A percentile compares a stretch with the other conserved stretches of the same genome.
These are phyloP conservation scores for Geopemphigus sp. DNA, from an alignment of 1,140 invertebrate species.

Conservation along the genomic window DNA sequence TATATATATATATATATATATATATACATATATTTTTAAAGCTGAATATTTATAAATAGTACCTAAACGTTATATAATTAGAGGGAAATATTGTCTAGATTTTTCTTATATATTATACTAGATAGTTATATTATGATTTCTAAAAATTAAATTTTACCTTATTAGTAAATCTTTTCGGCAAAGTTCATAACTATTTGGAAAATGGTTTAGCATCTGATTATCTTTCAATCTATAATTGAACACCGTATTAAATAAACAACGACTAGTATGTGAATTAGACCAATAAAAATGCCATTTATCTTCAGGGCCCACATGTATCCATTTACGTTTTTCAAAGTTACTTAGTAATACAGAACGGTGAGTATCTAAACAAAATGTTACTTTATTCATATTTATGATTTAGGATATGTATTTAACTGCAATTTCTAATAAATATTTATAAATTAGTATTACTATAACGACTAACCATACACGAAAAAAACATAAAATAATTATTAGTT, in stretches of 20 bases:
- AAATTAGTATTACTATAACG: too few species aligned
- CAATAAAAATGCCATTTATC: constrained; percentile 98
- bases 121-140: too few species aligned
- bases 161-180: constrained; percentile 91
- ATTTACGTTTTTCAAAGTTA: constrained; percentile 91
- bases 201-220: constrained; percentile 87
- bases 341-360: constrained; percentile 59
- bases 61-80: too few species aligned
- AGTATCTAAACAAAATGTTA: background rate
- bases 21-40: too few species aligned
- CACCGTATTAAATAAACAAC: constrained; percentile 88
- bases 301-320: constrained; percentile 86
- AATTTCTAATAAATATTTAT: too few species aligned
- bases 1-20: too few species aligned
- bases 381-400: background rate
- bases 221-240: constrained; percentile 87
- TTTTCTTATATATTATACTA: too few species aligned
- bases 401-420: too few species aligned
- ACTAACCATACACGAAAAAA: too few species aligned
- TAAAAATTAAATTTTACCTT: constrained; percentile 58
- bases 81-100: too few species aligned
- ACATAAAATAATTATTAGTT: too few species aligned
- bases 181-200: constrained; percentile 91
- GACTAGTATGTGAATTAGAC: constrained; percentile 84
- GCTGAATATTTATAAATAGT: too few species aligned